A percentile compares a stretch with the other conserved stretches of the same genome.
These are phyloP conservation scores for Cyanoramphus novaezelandiae DNA, from an alignment of 2,113 vertebrate genomes.

Conservation along the genomic window DNA sequence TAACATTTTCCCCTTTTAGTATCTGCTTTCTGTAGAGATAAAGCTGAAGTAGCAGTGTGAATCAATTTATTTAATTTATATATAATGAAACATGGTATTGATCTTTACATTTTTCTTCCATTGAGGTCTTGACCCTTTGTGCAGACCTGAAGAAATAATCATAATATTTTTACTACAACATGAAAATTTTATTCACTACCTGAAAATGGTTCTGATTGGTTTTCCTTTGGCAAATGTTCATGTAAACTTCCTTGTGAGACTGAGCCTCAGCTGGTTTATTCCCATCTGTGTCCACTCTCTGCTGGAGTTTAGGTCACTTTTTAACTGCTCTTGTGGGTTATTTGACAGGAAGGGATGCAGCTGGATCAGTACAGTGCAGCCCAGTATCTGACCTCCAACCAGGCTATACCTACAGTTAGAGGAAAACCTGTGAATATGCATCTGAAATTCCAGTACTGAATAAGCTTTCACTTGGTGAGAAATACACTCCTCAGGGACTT, in stretches of 20 bases:
- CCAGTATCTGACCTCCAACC: neutral
- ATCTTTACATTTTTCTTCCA: neutral
- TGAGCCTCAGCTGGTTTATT: neutral
- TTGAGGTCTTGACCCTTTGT: neutral
- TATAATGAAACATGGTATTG: neutral
- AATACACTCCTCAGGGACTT: neutral
- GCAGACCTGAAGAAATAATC: neutral
- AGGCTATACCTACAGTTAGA: neutral
- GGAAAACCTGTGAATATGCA: neutral
- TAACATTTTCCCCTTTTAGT: neutral
- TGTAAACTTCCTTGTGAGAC: neutral
- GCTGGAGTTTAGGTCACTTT: neutral
- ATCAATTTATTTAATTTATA: neutral
- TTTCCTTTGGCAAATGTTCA: neutral
- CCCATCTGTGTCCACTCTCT: neutral
- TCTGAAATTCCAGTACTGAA: neutral
- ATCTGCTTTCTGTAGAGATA: neutral
- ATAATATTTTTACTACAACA: neutral
- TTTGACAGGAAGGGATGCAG: neutral
- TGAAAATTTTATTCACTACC: neutral
- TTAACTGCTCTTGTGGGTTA: neutral
- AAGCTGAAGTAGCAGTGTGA: neutral
- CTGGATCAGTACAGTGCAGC: neutral
- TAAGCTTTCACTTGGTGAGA: neutral
- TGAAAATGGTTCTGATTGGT: neutral